Conservation (phyloP, 2,113 vertebrate genomes). For the Notarius lentiginosus region DNA sequence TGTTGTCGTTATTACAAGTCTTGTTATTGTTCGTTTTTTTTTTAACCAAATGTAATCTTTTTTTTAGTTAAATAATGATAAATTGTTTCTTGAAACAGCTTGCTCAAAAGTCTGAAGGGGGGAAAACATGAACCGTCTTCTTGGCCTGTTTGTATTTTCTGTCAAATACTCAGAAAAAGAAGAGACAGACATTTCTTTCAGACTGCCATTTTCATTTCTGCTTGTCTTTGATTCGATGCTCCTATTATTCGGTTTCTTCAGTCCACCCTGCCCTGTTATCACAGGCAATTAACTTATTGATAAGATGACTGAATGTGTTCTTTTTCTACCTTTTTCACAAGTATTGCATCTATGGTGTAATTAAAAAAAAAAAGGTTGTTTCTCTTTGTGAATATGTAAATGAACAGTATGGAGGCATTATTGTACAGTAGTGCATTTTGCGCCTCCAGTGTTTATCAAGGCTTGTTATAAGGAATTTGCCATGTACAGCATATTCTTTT, state of each 20-base stretch:
- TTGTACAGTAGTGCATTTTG: constrained; percentile 56
- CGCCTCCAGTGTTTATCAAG: constrained; percentile 44
- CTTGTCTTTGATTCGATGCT: constrained; percentile 54
- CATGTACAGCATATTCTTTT: constrained; percentile 54
- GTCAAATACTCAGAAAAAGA: constrained; percentile 57
- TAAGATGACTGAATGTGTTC: constrained; percentile 70
- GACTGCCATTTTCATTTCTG: constrained; percentile 57
- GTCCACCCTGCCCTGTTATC: constrained; percentile 64
- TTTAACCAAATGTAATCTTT: constrained; percentile 74
- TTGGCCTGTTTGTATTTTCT: constrained; percentile 65
- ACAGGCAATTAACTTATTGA: constrained; percentile 86
- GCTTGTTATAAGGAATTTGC: constrained; percentile 54
- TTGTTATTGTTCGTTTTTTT: constrained; percentile 42
- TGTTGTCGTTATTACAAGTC: constrained; percentile 65
- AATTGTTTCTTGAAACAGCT: constrained; percentile 63
- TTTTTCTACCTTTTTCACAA: constrained; percentile 82
- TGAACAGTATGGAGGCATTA: constrained; percentile 47
- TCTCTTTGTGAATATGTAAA: constrained; percentile 63
- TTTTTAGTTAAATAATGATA: constrained; percentile 76
- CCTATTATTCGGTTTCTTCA: constrained; percentile 74
- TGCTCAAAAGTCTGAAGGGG: constrained; percentile 59
- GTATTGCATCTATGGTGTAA: constrained; percentile 76
- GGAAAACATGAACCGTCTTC: constrained; percentile 58
- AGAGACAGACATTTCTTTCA: constrained; percentile 62
- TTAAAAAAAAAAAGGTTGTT: constrained; percentile 75